These are phyloP conservation scores for Aromia moschata DNA, from an alignment of 2,888 invertebrate genomes.

Conservation along the genomic window DNA sequence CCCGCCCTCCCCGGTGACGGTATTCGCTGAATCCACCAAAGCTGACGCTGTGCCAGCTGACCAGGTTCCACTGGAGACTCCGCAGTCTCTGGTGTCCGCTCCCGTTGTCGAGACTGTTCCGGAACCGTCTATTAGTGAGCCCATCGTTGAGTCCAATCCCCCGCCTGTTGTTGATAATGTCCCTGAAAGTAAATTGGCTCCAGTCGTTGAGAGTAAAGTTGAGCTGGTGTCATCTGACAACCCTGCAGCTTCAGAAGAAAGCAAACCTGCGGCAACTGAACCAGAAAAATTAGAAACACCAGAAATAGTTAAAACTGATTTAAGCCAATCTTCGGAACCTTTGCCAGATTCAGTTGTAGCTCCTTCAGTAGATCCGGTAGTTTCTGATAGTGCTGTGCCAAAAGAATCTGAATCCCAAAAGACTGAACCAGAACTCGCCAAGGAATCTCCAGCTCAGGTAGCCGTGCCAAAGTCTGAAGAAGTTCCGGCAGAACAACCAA, in stretches of 20 bases:
- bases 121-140: conserved; percentile 20
- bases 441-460: not conserved
- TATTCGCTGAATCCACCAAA: conserved; percentile 76
- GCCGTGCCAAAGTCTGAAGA: not conserved
- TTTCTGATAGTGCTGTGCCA: conserved; percentile 5
- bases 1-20: conserved; percentile 79
- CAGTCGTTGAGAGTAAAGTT: conserved; percentile 8
- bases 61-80: conserved; percentile 39
- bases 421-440: conserved; percentile 16
- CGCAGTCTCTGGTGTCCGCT: conserved; percentile 30
- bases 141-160: conserved; percentile 22
- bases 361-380: not conserved
- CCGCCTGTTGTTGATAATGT: conserved; percentile 20
- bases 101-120: conserved; percentile 41
- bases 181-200: conserved; percentile 13
- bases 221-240: conserved; percentile 6
- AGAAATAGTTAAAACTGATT: conserved; percentile 9
- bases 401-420: conserved; percentile 13
- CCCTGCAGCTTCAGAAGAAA: not conserved
- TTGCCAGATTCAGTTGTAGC: conserved; percentile 8
- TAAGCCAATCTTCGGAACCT: conserved; percentile 1
- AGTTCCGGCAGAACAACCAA: not conserved
- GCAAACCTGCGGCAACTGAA: not conserved
- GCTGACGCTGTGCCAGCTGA: conserved; percentile 63
- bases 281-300: not conserved